phyloP scores from a whole-genome alignment of 2,113 vertebrate species.

The Aldabrachelys gigantea region DNA sequence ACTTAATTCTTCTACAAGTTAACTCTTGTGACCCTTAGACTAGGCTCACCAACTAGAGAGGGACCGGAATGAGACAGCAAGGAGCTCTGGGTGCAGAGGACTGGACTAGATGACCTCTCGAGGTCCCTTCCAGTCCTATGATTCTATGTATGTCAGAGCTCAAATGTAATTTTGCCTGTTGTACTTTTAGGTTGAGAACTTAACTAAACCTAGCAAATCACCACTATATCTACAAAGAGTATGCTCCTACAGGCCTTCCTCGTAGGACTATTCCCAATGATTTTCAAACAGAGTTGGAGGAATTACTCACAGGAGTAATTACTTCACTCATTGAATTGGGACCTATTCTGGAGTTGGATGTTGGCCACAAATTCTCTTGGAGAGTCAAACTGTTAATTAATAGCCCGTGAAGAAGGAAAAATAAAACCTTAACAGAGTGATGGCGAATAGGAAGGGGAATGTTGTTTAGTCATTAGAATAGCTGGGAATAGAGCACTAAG shows the following conservation, averaged over 20 bases:
- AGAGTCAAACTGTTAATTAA: neutral
- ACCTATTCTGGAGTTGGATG: rapidly evolving
- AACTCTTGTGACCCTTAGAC: rapidly evolving
- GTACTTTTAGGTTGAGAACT: rapidly evolving
- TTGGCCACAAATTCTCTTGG: neutral
- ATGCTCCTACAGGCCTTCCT: rapidly evolving
- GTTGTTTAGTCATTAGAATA: neutral
- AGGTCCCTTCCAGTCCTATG: too few relatives aligned
- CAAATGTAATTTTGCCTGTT: rapidly evolving
- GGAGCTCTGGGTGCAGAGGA: neutral
- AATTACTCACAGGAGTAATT: neutral
- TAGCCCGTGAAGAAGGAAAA: neutral
- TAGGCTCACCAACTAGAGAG: rapidly evolving
- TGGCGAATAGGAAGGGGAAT: neutral
- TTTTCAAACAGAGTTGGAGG: neutral
- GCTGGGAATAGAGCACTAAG: neutral
- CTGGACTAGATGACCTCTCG: too few relatives aligned
- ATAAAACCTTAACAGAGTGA: neutral
- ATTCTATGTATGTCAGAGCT: neutral
- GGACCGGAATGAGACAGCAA: rapidly evolving
- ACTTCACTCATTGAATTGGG: rapidly evolving
- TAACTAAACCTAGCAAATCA: rapidly evolving
- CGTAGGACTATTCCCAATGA: neutral
- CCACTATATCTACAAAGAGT: rapidly evolving
- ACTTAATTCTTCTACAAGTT: neutral